A percentile compares a stretch with the other conserved stretches of the same genome.
These are phyloP conservation scores for Columba guinea DNA, from an alignment of 2,797 vertebrate genomes.

Conservation along the genomic window DNA sequence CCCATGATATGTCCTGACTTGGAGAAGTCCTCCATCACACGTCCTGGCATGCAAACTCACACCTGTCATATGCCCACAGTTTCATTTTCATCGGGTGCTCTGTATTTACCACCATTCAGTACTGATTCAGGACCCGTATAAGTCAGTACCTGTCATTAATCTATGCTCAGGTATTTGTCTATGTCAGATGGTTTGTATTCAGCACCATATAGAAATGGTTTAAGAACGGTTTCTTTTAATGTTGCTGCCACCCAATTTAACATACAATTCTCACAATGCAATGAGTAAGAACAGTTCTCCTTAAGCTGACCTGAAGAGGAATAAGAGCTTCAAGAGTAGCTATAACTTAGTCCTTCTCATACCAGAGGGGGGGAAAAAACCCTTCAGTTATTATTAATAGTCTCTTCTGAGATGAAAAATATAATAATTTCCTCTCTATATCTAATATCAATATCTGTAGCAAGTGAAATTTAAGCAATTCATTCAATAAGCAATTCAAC, in stretches of 20 bases:
- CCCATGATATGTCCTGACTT: accelerated
- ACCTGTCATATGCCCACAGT: not conserved
- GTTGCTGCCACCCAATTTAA: not conserved
- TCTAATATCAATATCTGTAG: not conserved
- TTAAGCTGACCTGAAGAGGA: not conserved
- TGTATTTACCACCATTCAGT: not conserved
- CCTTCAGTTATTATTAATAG: not conserved
- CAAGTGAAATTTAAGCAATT: constrained; percentile 3
- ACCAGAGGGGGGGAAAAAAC: accelerated
- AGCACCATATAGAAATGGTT: not conserved
- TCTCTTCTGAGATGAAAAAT: not conserved
- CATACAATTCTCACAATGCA: not conserved
- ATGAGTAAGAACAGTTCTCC: not conserved
- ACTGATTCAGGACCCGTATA: not conserved
- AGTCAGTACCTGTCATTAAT: not conserved
- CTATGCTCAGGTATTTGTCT: not conserved
- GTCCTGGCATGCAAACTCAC: not conserved
- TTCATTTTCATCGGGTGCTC: not conserved
- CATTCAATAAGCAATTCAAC: not conserved
- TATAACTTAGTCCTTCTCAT: not conserved
- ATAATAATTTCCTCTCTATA: not conserved
- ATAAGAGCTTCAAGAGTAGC: not conserved
- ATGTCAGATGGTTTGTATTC: not conserved
- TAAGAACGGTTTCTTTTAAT: not conserved
- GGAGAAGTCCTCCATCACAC: not conserved